Percentiles rank a stretch among this genome's conserved stretches.
Evolutionary conservation across 2,797 vertebrate genomes (phyloP).

Genomic region (Notolabrus celidotus): DNA sequence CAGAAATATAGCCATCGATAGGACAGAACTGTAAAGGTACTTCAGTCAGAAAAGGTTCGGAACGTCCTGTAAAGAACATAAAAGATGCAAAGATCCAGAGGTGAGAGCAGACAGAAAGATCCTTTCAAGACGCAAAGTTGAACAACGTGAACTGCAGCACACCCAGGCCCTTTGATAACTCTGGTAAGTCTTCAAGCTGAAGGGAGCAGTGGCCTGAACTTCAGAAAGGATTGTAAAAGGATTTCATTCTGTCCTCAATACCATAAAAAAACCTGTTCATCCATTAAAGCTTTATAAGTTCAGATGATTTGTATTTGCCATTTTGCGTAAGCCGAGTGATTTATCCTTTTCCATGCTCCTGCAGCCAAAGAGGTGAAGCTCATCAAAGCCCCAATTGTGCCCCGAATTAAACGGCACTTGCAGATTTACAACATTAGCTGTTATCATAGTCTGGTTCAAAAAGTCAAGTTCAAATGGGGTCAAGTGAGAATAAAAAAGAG

Average conservation of each 20-base stretch:
- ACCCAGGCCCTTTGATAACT: not conserved
- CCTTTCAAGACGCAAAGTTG: not conserved
- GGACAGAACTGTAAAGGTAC: no score
- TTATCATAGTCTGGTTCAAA: slow-evolving; percentile 44
- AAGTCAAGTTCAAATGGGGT: slow-evolving; percentile 56
- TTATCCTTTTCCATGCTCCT: slow-evolving; percentile 29
- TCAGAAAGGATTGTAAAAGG: slow-evolving; percentile 21
- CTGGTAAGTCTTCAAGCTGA: slow-evolving; percentile 3
- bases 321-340: slow-evolving; percentile 18
- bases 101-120: not conserved
- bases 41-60: no score
- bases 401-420: slow-evolving; percentile 15
- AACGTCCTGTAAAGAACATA: not conserved
- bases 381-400: not conserved
- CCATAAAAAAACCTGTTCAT: slow-evolving; percentile 7
- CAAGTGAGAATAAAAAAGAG: slow-evolving; percentile 39
- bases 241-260: slow-evolving; percentile 22
- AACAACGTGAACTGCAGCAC: not conserved
- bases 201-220: slow-evolving; percentile 2
- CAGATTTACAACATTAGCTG: slow-evolving; percentile 35
- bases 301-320: slow-evolving; percentile 16
- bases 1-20: no score
- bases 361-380: slow-evolving; percentile 17
- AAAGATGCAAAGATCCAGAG: slow-evolving; percentile 3
- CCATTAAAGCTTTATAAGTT: slow-evolving; percentile 7